phyloP scores from a whole-genome alignment of 2,888 invertebrate genomes.

The Halocaridina rubra region DNA sequence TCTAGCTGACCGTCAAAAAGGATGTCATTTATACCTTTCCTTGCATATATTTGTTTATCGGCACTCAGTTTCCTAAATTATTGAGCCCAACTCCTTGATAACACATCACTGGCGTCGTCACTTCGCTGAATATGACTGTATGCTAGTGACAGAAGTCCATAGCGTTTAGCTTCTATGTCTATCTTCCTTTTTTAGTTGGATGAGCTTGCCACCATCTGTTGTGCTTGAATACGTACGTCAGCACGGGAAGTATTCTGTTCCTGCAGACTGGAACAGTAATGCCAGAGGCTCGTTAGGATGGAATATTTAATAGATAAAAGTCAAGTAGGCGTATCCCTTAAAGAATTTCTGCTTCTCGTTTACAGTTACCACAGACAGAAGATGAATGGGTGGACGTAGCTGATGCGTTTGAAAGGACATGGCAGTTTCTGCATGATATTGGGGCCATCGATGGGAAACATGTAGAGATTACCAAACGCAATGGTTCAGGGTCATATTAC shows the following conservation, averaged over 20 bases:
- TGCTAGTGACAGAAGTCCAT: background rate
- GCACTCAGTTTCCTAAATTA: no score
- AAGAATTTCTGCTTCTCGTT: background rate
- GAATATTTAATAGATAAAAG: no score
- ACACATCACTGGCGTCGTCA: conserved; percentile 18
- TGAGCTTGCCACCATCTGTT: no score
- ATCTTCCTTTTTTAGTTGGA: background rate
- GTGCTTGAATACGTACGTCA: background rate
- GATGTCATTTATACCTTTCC: no score
- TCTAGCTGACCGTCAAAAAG: conserved; percentile 20
- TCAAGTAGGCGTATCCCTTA: background rate
- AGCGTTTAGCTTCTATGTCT: no score
- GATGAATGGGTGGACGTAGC: conserved; percentile 9
- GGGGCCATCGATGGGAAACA: background rate
- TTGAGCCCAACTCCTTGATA: no score
- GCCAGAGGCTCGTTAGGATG: background rate
- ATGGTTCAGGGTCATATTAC: background rate
- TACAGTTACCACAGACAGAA: background rate
- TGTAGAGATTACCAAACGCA: background rate
- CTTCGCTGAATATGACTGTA: conserved; percentile 1
- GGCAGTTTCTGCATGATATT: conserved; percentile 5
- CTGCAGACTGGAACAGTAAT: background rate
- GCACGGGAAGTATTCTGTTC: background rate
- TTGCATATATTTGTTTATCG: no score
- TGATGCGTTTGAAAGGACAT: background rate